A percentile compares a stretch with the other conserved stretches of the same genome.
These are phyloP conservation scores for Triplophysa siluroides DNA, from an alignment of 2,113 vertebrate species.

Conservation along the genomic window DNA sequence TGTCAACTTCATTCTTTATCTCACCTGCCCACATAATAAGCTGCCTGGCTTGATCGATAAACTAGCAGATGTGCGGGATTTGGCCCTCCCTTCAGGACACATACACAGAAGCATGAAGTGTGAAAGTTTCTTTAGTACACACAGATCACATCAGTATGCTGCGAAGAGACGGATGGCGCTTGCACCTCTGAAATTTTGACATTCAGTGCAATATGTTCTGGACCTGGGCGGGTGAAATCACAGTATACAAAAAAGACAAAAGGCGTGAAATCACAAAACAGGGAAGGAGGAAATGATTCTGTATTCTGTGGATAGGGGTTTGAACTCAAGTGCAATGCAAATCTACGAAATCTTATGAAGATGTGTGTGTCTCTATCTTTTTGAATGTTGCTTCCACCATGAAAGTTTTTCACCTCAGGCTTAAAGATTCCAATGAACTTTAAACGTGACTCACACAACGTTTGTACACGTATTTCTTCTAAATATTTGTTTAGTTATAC, in stretches of 20 bases:
- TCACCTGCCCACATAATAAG: slow-evolving; percentile 50
- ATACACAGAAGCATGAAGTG: slow-evolving; percentile 57
- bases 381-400: background rate
- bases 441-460: background rate
- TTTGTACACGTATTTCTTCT: slow-evolving; percentile 17
- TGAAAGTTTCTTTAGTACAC: slow-evolving; percentile 45
- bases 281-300: background rate
- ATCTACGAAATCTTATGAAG: background rate
- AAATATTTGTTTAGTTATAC: slow-evolving; percentile 1
- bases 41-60: slow-evolving; percentile 62
- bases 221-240: slow-evolving; percentile 16
- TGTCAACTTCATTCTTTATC: slow-evolving; percentile 63
- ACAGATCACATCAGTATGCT: slow-evolving; percentile 38
- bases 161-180: background rate
- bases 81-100: slow-evolving; percentile 37
- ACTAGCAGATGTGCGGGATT: slow-evolving; percentile 50
- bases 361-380: background rate
- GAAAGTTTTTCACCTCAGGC: background rate
- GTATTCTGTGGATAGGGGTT: background rate
- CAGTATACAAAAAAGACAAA: background rate
- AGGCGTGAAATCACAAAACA: background rate
- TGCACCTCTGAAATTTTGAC: slow-evolving; percentile 6
- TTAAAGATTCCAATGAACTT: slow-evolving; percentile 1
- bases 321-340: background rate
- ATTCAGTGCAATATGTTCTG: slow-evolving; percentile 4